Base-by-base conservation (phyloP, 2,888 invertebrate species). In the Epistrophella euchroma region DNA sequence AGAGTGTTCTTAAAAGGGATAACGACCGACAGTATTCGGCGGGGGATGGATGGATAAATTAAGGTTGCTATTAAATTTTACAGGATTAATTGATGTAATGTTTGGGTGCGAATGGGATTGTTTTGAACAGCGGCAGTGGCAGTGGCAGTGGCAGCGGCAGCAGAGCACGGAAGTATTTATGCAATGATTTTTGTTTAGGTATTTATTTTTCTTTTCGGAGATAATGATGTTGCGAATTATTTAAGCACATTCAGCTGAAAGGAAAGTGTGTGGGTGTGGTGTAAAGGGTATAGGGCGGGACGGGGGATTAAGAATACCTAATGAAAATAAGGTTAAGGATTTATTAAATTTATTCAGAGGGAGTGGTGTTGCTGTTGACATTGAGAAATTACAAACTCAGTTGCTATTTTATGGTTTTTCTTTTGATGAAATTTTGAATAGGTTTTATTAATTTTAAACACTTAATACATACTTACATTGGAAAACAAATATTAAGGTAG, bases 1-100 rank as follows among this genome's bases (percentile, higher is more conserved):
- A 28, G 28, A 47, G 37, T 47, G 47, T 47, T 32, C 50, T 32
- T 10, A 58, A 70, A 64, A 60, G 37, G 45, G 50, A 45, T 58
- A 28, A 28, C 32, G 35, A 68, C 37, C 13, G 25, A 40, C 35
- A 11, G 4, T 55, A 11, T 55, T 17, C 22, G 9, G 19, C 2
- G 32, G 35, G 22, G 35, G 15, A 4, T 50, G 50, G 32, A 22
- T 50, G 47, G 50, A 68, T 50, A 68, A 32, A 68, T 68, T 68
- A 68, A 68, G 50, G 66, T 60, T 73, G 52, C 58, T 64, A 79
- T 79, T 72, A 72, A 66, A 79, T 79, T 79, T 79, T 79, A 79
- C 72, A 73, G 72, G 60, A 73, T 79, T 79, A 79, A 79, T 79
- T 79, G 28, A 56, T 79, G 47, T 56, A n/a, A 64, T 79, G 47